A percentile compares a stretch with the other conserved stretches of the same genome.
Evolutionary conservation across 1,140 invertebrate genomes (phyloP).

Genomic region (Drosophila pseudoobscura): DNA sequence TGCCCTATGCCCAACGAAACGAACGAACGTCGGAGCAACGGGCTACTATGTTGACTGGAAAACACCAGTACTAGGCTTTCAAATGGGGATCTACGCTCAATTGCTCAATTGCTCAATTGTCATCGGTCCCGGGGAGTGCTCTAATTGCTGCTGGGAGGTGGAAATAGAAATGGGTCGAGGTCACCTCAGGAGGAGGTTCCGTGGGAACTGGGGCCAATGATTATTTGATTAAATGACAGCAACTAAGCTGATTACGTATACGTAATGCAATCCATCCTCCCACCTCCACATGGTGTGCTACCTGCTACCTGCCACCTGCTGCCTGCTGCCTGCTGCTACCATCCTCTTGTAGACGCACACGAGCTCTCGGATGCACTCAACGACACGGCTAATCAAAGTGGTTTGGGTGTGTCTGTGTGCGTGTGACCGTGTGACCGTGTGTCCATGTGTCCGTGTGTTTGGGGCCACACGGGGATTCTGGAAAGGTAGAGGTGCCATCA

Average conservation of each 20-base stretch:
- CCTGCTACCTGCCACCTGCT: not conserved
- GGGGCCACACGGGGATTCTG: no score
- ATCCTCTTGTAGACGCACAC: not conserved
- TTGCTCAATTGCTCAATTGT: slow-evolving; percentile 18
- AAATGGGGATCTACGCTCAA: no score
- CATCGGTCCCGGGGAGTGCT: not conserved
- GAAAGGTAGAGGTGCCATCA: no score
- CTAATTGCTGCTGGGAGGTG: slow-evolving; percentile 1
- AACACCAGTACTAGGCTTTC: no score
- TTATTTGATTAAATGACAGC: slow-evolving; percentile 65
- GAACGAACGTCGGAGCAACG: no score
- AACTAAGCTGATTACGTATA: slow-evolving; percentile 63
- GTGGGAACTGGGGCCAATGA: slow-evolving; percentile 28
- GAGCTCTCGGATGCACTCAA: slow-evolving; percentile 36
- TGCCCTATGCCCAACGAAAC: no score
- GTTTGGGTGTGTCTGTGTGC: not conserved
- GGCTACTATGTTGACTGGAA: no score
- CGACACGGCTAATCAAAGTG: slow-evolving; percentile 40
- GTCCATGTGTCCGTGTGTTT: no score
- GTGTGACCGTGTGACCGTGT: no score
- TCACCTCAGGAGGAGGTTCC: slow-evolving; percentile 1
- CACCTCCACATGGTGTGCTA: not conserved
- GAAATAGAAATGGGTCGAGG: slow-evolving; percentile 1
- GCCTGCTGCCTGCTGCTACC: not conserved
- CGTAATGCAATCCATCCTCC: slow-evolving; percentile 45